Base-by-base conservation (phyloP, 2,113 vertebrate genomes). In the Thamnophis sirtalis region DNA sequence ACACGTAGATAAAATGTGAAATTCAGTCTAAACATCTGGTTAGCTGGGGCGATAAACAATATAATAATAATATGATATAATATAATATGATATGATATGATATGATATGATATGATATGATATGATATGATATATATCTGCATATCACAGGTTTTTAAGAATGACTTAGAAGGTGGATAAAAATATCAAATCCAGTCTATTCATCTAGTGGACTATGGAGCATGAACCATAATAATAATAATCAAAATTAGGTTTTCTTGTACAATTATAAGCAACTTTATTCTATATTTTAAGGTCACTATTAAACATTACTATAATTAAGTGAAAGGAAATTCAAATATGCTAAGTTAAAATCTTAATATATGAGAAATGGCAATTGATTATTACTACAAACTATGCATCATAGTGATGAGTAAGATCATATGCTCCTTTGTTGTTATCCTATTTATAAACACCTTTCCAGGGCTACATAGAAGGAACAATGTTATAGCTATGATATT, bases 221-320 rank as follows among this genome's bases (percentile, higher is more conserved):
- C 5, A 68, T 0, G 0, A 68, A 68, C 63, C 5, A 56, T 84
- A 90, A 53, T 53, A 90, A 33, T 22, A 1, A 56, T 95, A 93
- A 50, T 93, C 90, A 1, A 48, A 93, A 26, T 93, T 87, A 89
- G 1, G 84, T 95, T 95, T 94, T 28, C 17, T 92, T 90, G 92
- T 80, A 21, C 88, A 92, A 68, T 13, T 93, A 93, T 85, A 95
- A 84, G 84, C 33, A 89, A 92, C 91, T 73, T 95, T 68, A 94
- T 91, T 88, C 91, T 90, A 91, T 58, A 80, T 56, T 19, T 93
- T 38, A 53, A 93, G 54, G 93, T 93, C 73, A 93, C 19, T 93
- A 88, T 15, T 87, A 58, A 86, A 38, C 33, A 33, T 3, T 55
- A 54, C 2, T 49, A 19, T 89, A 88, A n/a, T 4, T 94, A 15